A percentile compares a stretch with the other conserved stretches of the same genome.
These are phyloP conservation scores for Helleia helle DNA, from an alignment of 2,888 invertebrate genomes.

Conservation along the genomic window DNA sequence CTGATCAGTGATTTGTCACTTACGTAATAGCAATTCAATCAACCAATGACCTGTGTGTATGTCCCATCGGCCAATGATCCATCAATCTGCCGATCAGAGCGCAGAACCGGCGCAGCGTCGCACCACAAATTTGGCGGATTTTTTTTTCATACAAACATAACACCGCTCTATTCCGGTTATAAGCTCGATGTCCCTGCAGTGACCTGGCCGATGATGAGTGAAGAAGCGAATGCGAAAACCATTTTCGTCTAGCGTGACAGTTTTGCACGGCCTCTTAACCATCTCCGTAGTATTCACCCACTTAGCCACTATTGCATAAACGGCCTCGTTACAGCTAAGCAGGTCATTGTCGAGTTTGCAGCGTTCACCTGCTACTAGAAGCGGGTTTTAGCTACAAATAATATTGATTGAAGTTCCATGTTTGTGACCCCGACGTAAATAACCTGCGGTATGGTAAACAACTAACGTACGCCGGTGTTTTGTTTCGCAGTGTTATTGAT, in stretches of 20 bases:
- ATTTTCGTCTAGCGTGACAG: slow-evolving; percentile 26
- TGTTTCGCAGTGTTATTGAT: slow-evolving; percentile 30
- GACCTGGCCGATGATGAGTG: no score
- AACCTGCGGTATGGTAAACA: slow-evolving; percentile 69
- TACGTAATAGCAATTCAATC: no score
- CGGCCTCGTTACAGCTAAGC: slow-evolving; percentile 61
- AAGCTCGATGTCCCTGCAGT: no score
- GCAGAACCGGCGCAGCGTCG: no score
- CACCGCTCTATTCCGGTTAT: no score
- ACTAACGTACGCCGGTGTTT: slow-evolving; percentile 32
- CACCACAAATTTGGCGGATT: no score
- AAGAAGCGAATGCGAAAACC: no score
- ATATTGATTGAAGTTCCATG: slow-evolving; percentile 61
- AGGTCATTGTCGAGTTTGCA: slow-evolving; percentile 64
- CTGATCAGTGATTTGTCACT: no score
- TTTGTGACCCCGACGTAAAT: slow-evolving; percentile 74
- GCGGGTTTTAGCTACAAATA: slow-evolving; percentile 40
- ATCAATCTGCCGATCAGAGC: no score
- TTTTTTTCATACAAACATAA: no score
- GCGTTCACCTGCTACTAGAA: slow-evolving; percentile 25
- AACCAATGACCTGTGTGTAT: no score
- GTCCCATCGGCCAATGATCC: no score
- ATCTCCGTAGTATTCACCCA: slow-evolving; percentile 41
- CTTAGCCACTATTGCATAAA: slow-evolving; percentile 59
- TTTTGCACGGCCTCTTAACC: slow-evolving; percentile 43